A percentile compares a stretch with the other conserved stretches of the same genome.
Conservation (phyloP, 2,797 vertebrate genomes). For the Psittacula echo region DNA sequence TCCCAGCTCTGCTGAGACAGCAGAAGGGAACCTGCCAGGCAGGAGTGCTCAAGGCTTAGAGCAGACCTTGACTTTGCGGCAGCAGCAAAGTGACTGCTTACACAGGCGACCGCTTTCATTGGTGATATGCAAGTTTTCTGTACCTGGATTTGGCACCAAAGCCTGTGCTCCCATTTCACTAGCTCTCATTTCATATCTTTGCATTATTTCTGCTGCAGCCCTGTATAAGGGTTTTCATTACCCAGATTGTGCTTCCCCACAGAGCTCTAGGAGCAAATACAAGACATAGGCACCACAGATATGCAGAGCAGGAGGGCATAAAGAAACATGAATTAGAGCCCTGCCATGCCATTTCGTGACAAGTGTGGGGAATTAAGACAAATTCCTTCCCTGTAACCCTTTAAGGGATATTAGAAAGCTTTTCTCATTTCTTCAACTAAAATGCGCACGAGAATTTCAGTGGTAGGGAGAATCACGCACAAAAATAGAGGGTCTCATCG, state of each 20-base stretch:
- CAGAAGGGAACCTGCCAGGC: rapidly evolving
- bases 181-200: neutral
- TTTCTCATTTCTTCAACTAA: neutral
- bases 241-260: rapidly evolving
- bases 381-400: neutral
- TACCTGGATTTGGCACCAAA: neutral
- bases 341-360: neutral
- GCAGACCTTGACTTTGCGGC: rapidly evolving
- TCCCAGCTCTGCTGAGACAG: neutral
- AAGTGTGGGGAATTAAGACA: neutral
- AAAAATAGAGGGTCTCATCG: neutral
- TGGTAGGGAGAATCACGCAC: neutral
- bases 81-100: rapidly evolving
- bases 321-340: neutral
- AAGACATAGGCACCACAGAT: neutral
- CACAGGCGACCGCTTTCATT: rapidly evolving
- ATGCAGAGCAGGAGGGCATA: neutral
- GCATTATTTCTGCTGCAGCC: neutral
- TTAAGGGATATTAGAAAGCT: neutral
- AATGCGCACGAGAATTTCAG: neutral
- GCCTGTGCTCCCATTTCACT: neutral
- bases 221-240: neutral
- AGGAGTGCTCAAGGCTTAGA: neutral
- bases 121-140: rapidly evolving
- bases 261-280: neutral